These are phyloP conservation scores for Acropternis orthonyx DNA, from an alignment of 2,797 vertebrate species.

Conservation along the genomic window DNA sequence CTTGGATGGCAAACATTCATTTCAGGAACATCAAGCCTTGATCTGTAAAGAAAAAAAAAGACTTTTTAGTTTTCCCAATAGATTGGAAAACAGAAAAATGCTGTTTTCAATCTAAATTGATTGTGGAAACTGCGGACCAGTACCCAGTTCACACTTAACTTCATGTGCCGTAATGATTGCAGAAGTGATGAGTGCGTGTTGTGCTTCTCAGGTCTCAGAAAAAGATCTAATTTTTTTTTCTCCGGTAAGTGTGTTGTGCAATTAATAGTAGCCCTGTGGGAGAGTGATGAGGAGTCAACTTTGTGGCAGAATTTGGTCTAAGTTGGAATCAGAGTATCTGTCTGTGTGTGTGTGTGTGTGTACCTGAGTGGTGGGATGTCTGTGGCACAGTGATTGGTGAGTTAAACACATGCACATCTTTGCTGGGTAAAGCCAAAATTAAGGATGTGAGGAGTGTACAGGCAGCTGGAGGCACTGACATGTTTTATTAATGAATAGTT, in stretches of 20 bases:
- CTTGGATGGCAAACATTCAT: not conserved
- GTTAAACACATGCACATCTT: fast-evolving
- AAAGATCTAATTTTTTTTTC: not conserved
- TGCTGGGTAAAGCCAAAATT: not conserved
- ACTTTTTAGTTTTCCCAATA: not conserved
- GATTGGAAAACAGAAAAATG: not conserved
- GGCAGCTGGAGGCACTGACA: not conserved
- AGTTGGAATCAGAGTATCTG: not conserved
- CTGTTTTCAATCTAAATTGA: not conserved
- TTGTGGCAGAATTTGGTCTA: not conserved
- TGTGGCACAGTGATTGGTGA: fast-evolving
- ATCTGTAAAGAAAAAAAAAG: not conserved
- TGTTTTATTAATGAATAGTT: not conserved
- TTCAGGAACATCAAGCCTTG: not conserved
- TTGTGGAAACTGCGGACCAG: not conserved
- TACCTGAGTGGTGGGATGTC: not conserved
- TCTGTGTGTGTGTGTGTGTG: no score
- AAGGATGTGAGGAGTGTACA: not conserved
- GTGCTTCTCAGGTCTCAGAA: not conserved
- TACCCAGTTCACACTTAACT: not conserved
- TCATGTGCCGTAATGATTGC: not conserved
- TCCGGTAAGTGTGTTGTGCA: not conserved
- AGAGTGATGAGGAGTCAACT: not conserved
- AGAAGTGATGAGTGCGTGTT: not conserved
- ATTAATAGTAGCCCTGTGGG: not conserved